Conservation (phyloP, 2,113 vertebrate genomes). For the Passer montanus region DNA sequence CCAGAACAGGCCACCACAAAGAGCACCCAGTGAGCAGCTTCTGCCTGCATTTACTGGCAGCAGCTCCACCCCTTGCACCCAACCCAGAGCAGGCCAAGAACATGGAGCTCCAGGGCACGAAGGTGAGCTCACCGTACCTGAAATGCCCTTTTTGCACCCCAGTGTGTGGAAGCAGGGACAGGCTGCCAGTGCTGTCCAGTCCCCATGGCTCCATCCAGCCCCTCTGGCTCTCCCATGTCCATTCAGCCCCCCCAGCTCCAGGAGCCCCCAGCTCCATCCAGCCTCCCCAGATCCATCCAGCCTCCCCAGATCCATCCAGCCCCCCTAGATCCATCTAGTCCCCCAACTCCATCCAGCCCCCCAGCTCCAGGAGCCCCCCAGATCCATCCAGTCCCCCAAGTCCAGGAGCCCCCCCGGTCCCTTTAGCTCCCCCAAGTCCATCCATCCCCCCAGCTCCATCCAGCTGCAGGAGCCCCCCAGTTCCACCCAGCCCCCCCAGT, state of each 20-base stretch:
- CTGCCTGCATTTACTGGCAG: not conserved
- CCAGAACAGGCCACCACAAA: not conserved
- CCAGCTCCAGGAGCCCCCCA: too few relatives aligned
- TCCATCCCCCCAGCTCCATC: too few relatives aligned
- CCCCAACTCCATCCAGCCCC: too few relatives aligned
- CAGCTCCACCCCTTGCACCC: rapidly evolving
- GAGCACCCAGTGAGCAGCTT: not conserved
- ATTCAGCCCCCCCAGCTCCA: too few relatives aligned
- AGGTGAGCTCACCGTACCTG: not conserved
- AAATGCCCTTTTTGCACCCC: not conserved
- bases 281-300: too few relatives aligned
- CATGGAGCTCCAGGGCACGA: rapidly evolving
- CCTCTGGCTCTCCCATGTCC: too few relatives aligned
- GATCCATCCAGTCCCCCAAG: not conserved
- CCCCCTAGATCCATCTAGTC: not conserved
- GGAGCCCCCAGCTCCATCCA: too few relatives aligned
- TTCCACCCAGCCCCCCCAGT: too few relatives aligned
- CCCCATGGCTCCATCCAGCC: not conserved
- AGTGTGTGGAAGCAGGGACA: not conserved
- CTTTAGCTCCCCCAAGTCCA: too few relatives aligned
- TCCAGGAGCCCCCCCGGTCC: not conserved
- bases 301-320: not conserved
- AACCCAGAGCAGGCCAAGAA: rapidly evolving
- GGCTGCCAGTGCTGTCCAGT: not conserved
- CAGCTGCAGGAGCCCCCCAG: too few relatives aligned